A percentile compares a stretch with the other conserved stretches of the same genome.
Evolutionary conservation across 2,113 vertebrate genomes (phyloP).

Genomic region (Alectura lathami): DNA sequence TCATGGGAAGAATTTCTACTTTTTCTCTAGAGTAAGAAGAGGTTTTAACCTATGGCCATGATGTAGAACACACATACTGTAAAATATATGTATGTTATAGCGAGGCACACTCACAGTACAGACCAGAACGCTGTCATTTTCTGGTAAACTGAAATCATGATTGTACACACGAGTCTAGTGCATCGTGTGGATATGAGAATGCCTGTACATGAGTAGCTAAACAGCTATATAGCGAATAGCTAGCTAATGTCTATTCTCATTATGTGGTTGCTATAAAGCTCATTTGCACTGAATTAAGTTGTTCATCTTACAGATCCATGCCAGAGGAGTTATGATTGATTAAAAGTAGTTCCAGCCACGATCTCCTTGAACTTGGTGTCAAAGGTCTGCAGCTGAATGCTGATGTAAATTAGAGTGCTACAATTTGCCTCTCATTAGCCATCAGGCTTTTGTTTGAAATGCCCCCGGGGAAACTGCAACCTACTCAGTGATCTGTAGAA

Average conservation of each 20-base stretch:
- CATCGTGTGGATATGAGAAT: not conserved
- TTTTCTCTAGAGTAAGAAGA: not conserved
- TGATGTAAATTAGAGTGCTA: conserved; percentile 35
- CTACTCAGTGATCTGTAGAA: conserved; percentile 33
- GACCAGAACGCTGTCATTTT: not conserved
- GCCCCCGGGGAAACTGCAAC: not conserved
- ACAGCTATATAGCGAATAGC: not conserved
- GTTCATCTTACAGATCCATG: conserved; percentile 9
- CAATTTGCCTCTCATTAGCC: conserved; percentile 56
- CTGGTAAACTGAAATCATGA: not conserved
- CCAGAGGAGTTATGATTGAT: conserved; percentile 51
- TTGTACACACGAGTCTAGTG: not conserved
- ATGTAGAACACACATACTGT: not conserved
- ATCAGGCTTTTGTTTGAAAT: conserved; percentile 46
- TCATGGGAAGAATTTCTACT: not conserved
- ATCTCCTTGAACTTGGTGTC: conserved; percentile 21
- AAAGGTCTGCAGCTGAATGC: conserved; percentile 52
- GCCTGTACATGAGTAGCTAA: not conserved
- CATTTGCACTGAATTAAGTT: conserved; percentile 47
- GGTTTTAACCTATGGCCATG: not conserved
- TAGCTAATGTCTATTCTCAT: not conserved
- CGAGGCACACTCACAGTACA: not conserved
- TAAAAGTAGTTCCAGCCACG: conserved; percentile 45
- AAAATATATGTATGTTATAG: not conserved
- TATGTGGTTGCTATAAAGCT: not conserved